These are phyloP conservation scores for Dissostichus mawsoni DNA, from an alignment of 2,113 vertebrate species.

Conservation along the genomic window DNA sequence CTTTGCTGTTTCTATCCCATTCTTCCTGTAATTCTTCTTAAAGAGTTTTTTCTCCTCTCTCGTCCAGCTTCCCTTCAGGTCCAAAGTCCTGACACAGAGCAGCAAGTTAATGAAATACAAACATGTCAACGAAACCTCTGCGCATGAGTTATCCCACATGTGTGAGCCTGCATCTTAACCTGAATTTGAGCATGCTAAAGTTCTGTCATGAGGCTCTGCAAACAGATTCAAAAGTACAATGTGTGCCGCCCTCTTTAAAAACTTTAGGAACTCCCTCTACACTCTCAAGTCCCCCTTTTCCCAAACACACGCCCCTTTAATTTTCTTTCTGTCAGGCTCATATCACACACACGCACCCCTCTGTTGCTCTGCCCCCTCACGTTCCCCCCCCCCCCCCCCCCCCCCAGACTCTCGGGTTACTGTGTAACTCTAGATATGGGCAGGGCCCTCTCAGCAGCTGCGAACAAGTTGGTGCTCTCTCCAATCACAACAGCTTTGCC, in stretches of 20 bases:
- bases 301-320: slow-evolving; percentile 62
- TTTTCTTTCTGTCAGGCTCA: slow-evolving; percentile 39
- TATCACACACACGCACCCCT: slow-evolving; percentile 30
- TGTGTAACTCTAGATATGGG: slow-evolving; percentile 64
- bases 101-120: slow-evolving; percentile 1
- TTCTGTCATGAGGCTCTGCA: slow-evolving; percentile 26
- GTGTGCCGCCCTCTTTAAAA: slow-evolving; percentile 61
- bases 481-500: not conserved
- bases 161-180: slow-evolving; percentile 22
- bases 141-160: slow-evolving; percentile 14
- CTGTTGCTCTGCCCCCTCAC: slow-evolving; percentile 39
- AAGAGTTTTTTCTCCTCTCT: not conserved
- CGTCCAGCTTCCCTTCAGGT: not conserved
- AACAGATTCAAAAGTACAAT: slow-evolving; percentile 36
- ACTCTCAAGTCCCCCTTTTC: slow-evolving; percentile 38
- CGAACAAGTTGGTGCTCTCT: not conserved
- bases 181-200: not conserved
- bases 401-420: slow-evolving; percentile 67
- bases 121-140: slow-evolving; percentile 7
- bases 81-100: slow-evolving; percentile 25
- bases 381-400: slow-evolving; percentile 46
- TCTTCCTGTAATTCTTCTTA: slow-evolving; percentile 3
- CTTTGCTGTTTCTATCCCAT: slow-evolving; percentile 52
- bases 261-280: slow-evolving; percentile 74
- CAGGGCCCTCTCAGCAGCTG: slow-evolving; percentile 50